These are phyloP conservation scores for Melanotaenia maccullochi DNA, from an alignment of 2,797 vertebrate genomes.

Conservation along the genomic window DNA sequence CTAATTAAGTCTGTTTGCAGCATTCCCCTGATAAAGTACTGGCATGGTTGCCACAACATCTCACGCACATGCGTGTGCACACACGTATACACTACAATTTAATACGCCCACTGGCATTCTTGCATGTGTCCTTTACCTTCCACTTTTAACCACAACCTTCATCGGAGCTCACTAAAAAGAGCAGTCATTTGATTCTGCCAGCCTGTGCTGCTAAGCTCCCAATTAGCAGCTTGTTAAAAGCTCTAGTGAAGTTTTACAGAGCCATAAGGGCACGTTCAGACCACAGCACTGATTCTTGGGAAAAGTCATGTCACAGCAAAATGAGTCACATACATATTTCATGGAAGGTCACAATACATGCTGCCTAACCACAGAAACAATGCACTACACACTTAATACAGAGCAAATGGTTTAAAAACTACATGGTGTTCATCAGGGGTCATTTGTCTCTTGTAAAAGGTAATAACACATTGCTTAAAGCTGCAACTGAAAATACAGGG, in stretches of 20 bases:
- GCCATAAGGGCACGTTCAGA: constrained; percentile 8
- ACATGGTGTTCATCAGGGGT: neutral
- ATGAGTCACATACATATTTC: neutral
- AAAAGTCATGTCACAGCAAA: constrained; percentile 24
- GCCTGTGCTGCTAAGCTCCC: constrained; percentile 24
- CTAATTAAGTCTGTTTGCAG: constrained; percentile 51
- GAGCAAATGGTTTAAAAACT: neutral
- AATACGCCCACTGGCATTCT: constrained; percentile 15
- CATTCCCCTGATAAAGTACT: constrained; percentile 11
- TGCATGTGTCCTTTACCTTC: constrained; percentile 34
- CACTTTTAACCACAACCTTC: constrained; percentile 30
- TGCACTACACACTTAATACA: neutral
- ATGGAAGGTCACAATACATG: neutral
- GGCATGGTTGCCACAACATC: neutral
- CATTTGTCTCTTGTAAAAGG: neutral
- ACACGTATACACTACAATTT: neutral
- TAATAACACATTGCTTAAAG: neutral
- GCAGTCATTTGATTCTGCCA: constrained; percentile 33
- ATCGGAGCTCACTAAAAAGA: constrained; percentile 29
- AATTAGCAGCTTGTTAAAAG: constrained; percentile 61
- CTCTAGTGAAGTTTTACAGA: constrained; percentile 27
- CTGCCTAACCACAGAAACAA: neutral
- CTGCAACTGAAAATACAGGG: neutral
- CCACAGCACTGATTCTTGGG: neutral
- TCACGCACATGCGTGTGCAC: neutral